These are phyloP conservation scores for Anagyrus pseudococci DNA, from an alignment of 2,888 invertebrate genomes.

Conservation along the genomic window DNA sequence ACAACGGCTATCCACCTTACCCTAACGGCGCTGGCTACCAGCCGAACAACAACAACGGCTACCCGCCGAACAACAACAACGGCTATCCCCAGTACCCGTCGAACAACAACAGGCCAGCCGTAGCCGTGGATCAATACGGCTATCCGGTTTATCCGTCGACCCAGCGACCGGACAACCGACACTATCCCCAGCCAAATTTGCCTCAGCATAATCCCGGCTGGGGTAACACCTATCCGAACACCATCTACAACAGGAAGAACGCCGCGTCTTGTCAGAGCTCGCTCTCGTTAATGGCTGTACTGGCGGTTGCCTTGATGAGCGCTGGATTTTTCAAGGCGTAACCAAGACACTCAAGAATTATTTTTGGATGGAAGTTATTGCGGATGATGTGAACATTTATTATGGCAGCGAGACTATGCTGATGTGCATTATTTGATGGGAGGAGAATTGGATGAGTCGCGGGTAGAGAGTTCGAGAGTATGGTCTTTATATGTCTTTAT, in stretches of 20 bases:
- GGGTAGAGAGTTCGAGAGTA: too few species aligned
- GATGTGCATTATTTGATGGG: too few species aligned
- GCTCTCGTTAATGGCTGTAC: conserved; percentile 1
- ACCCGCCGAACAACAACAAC: conserved; percentile 16
- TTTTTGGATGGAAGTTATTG: too few species aligned
- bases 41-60: too few species aligned
- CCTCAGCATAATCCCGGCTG: conserved; percentile 32
- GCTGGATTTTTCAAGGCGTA: neutral
- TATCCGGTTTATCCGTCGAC: conserved; percentile 43
- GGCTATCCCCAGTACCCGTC: conserved; percentile 41
- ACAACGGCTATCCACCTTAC: conserved; percentile 51
- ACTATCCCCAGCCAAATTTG: conserved; percentile 30
- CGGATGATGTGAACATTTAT: too few species aligned
- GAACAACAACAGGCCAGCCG: conserved; percentile 33
- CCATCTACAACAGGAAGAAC: conserved; percentile 13
- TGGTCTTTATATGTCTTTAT: too few species aligned
- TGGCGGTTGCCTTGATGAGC: neutral
- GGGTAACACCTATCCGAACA: conserved; percentile 12
- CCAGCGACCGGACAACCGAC: conserved; percentile 29
- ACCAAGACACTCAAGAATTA: too few species aligned
- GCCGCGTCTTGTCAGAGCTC: neutral
- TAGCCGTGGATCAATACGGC: conserved; percentile 36
- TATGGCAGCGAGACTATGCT: too few species aligned
- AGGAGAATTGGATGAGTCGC: too few species aligned
- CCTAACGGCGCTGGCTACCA: too few species aligned